Base-by-base conservation (phyloP, 2,888 invertebrate species). In the Caenorhabditis wallacei region DNA sequence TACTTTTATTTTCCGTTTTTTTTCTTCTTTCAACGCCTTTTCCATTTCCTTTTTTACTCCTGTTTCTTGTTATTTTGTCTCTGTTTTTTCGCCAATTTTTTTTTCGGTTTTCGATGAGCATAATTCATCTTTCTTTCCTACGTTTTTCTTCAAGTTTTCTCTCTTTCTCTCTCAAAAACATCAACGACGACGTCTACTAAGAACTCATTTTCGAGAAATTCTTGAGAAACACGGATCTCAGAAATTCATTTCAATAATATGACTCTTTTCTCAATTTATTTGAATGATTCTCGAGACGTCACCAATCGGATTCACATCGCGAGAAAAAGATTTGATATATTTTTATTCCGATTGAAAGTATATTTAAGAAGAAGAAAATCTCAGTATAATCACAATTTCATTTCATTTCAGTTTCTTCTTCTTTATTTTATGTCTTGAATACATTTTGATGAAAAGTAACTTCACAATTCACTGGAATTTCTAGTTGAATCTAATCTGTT, bases 31-130 rank as follows among this genome's bases (percentile, higher is more conserved):
- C 63, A 40, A 24, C 40, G 37, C 16, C 40, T 43, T 46, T 57
- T 48, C 48, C 22, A 26, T 66, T 46, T 46, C 35, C 40, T 30
- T 46, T 57, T 48, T 59, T 37, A 35, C 74, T 48, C 57, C 48
- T 66, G 40, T 63, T 66, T 64, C 64, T 64, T 66, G 53, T 59
- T 64, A 40, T 72, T 69, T 30, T 43, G 20, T 61, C 51, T 53
- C 22, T 71, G 59, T 72, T 63, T 53, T 61, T 54, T 35, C 30
- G 4, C 30, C 30, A 30, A 4, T 4, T 57, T 57, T 46, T 18
- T 18, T 46, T 46, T 40, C 13, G 40, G 4, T 57, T 61, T 51
- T 20, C 61, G 53, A 69, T 54, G 56, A 72, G 54, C 80, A 74
- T 61, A 68, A 72, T 80, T 59, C 68, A 37, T 66, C 68, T 11